A percentile compares a stretch with the other conserved stretches of the same genome.
Conservation (phyloP, 2,888 invertebrate genomes). For the Hydropsyche betteni region DNA sequence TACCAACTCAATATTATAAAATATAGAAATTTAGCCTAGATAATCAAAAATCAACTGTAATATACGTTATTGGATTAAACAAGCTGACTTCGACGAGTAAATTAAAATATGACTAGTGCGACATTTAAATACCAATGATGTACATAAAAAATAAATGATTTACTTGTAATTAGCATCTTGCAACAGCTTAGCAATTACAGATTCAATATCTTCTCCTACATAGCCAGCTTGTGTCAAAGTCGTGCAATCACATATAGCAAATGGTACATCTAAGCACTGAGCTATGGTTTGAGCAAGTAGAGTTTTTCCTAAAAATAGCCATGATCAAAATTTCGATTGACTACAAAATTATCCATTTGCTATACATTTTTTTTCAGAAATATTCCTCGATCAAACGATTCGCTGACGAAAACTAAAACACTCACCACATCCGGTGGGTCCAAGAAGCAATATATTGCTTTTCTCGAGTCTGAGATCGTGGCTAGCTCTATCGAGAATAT, state of each 20-base stretch:
- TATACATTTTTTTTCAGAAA: constrained; percentile 46
- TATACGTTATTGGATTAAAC: not conserved
- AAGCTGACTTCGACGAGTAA: not conserved
- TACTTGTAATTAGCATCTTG: constrained; percentile 94
- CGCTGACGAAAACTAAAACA: constrained; percentile 50
- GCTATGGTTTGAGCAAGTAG: constrained; percentile 97
- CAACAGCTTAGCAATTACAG: constrained; percentile 93
- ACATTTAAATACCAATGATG: not conserved
- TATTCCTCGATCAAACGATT: not conserved
- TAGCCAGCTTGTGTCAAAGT: constrained; percentile 96
- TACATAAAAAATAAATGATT: constrained; percentile 51
- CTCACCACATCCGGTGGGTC: constrained; percentile 95
- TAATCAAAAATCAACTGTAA: too few species aligned
- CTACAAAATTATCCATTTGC: constrained; percentile 47
- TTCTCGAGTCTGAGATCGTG: constrained; percentile 92
- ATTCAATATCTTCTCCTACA: constrained; percentile 99
- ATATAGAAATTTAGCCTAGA: too few species aligned
- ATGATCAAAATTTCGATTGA: not conserved
- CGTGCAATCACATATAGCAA: constrained; percentile 98
- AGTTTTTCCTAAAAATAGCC: constrained; percentile 80
- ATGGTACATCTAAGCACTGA: constrained; percentile 96
- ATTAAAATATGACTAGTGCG: too few species aligned
- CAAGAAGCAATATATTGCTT: constrained; percentile 94
- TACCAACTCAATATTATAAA: too few species aligned
- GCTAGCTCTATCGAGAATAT: constrained; percentile 81